A percentile compares a stretch with the other conserved stretches of the same genome.
These are phyloP conservation scores for Hippocampus barbouri DNA, from an alignment of 2,113 vertebrate species.

Conservation along the genomic window DNA sequence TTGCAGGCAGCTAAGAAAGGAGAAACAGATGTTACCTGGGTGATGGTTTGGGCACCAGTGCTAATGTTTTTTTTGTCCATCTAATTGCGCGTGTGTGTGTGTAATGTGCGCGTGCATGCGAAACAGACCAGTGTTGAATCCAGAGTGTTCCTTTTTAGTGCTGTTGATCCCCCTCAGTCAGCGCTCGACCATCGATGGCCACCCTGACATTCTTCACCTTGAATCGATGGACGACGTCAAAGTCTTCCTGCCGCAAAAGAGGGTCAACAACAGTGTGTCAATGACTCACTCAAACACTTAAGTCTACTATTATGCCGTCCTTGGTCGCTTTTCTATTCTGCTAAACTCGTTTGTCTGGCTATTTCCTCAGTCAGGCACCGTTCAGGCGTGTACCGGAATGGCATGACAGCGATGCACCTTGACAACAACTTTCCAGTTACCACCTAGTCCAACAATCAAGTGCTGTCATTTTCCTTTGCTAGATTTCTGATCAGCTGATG, in stretches of 20 bases:
- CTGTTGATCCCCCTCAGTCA: not conserved
- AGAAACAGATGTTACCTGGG: too few species aligned
- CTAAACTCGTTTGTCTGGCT: conserved; percentile 47
- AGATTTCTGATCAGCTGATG: not conserved
- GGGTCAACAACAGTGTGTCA: not conserved
- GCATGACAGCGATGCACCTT: conserved; percentile 32
- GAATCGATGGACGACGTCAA: not conserved
- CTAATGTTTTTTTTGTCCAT: not conserved
- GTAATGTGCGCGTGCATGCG: not conserved
- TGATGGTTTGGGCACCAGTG: too few species aligned
- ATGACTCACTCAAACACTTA: conserved; percentile 1
- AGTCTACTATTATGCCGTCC: conserved; percentile 24
- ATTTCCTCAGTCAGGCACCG: not conserved
- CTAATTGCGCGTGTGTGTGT: too few species aligned
- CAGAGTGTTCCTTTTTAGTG: not conserved
- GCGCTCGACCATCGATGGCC: not conserved
- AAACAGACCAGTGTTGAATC: not conserved
- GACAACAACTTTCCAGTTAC: conserved; percentile 17
- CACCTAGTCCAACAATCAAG: conserved; percentile 2
- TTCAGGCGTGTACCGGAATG: conserved; percentile 44
- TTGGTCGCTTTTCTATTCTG: conserved; percentile 38
- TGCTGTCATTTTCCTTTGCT: not conserved
- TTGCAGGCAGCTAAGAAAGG: too few species aligned
- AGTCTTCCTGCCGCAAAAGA: conserved; percentile 1
- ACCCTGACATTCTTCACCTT: too few species aligned